A percentile compares a stretch with the other conserved stretches of the same genome.
phyloP scores from a whole-genome alignment of 1,140 invertebrate genomes.

The Araneus ventricosus region DNA sequence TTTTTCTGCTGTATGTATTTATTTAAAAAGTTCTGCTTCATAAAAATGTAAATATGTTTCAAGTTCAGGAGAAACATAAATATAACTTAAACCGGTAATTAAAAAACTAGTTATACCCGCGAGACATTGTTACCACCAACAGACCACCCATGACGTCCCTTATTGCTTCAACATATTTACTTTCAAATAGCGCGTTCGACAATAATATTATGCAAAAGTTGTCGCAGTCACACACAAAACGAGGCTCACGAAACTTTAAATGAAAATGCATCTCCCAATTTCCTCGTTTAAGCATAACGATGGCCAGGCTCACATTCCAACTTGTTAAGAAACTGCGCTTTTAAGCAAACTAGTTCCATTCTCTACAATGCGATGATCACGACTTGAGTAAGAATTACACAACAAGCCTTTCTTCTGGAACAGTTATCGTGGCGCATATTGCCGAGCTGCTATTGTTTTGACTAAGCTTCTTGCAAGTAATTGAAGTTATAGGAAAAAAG shows the following conservation, averaged over 20 bases:
- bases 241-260: conserved; percentile 7
- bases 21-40: not conserved
- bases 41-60: not conserved
- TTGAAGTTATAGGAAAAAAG: not conserved
- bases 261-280: conserved; percentile 42
- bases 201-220: conserved; percentile 55
- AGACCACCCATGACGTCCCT: not conserved
- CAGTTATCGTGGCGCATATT: conserved; percentile 15
- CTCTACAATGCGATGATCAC: not conserved
- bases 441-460: conserved; percentile 3
- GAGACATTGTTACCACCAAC: not conserved
- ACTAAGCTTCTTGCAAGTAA: not conserved
- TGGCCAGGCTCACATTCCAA: not conserved
- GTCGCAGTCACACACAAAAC: conserved; percentile 45
- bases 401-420: conserved; percentile 45
- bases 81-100: not conserved
- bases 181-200: not conserved
- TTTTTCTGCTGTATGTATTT: too few species aligned
- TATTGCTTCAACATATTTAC: not conserved
- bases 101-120: conserved; percentile 4
- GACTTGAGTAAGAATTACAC: conserved; percentile 41
- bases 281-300: conserved; percentile 50
- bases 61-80: not conserved
- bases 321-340: not conserved
- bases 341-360: conserved; percentile 35